These are phyloP conservation scores for Chloroclysta siterata DNA, from an alignment of 2,888 invertebrate genomes.

Conservation along the genomic window DNA sequence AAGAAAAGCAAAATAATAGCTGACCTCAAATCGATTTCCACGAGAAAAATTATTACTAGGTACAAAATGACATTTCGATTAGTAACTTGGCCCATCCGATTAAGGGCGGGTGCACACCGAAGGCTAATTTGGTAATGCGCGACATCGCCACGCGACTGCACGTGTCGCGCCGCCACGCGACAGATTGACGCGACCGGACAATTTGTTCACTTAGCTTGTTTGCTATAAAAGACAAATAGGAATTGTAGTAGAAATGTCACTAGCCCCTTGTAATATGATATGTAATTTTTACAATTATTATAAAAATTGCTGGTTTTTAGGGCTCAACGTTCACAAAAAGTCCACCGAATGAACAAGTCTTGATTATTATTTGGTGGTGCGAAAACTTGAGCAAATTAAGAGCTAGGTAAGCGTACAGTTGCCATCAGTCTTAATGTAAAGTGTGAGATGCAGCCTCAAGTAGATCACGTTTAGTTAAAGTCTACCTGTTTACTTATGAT, in stretches of 20 bases:
- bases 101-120: conserved; percentile 69
- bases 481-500: no score
- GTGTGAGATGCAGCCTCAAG: no score
- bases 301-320: neutral
- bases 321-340: no score
- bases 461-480: no score
- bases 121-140: conserved; percentile 79
- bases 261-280: conserved; percentile 55
- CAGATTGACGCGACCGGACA: conserved; percentile 69
- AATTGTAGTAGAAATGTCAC: conserved; percentile 61
- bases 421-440: no score
- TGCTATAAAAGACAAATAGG: conserved; percentile 67
- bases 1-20: neutral
- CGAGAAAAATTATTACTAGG: neutral
- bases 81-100: conserved; percentile 65
- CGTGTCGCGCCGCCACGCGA: conserved; percentile 70
- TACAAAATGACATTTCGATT: conserved; percentile 43
- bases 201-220: conserved; percentile 81
- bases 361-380: no score
- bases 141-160: conserved; percentile 65
- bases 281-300: no score
- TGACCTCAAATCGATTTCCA: no score
- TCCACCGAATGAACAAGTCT: no score
- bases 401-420: no score
- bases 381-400: no score